A percentile compares a stretch with the other conserved stretches of the same genome.
Conservation (phyloP, 2,113 vertebrate species). For the Poeciliopsis occidentalis region DNA sequence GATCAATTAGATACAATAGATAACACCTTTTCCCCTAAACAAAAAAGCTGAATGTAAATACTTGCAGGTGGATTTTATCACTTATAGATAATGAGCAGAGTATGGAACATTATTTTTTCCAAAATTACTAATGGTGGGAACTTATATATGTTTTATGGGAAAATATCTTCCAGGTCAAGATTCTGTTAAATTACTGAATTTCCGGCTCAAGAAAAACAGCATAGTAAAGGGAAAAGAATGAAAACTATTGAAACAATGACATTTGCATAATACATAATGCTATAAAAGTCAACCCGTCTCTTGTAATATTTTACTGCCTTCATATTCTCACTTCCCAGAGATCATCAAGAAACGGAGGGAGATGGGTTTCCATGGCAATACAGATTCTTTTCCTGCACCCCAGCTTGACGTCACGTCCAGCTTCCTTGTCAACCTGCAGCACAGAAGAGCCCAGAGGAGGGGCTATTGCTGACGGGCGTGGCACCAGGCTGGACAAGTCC, state of each 20-base stretch:
- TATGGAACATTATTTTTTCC: too few relatives aligned
- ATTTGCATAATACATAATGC: neutral
- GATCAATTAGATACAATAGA: too few relatives aligned
- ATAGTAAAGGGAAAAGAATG: neutral
- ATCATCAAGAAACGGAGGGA: slow-evolving; percentile 63
- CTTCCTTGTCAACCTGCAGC: slow-evolving; percentile 64
- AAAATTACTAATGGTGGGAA: too few relatives aligned
- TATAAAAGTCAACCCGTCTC: neutral
- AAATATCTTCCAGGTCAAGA: neutral
- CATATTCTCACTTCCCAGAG: slow-evolving; percentile 54
- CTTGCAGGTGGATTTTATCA: too few relatives aligned
- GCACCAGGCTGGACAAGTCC: slow-evolving; percentile 6
- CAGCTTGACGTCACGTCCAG: slow-evolving; percentile 68
- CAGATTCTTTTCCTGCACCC: slow-evolving; percentile 44
- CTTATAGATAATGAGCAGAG: too few relatives aligned
- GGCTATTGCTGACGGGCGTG: slow-evolving; percentile 1
- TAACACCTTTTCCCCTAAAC: too few relatives aligned
- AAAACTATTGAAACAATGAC: neutral
- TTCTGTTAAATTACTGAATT: neutral
- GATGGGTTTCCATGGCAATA: slow-evolving; percentile 81
- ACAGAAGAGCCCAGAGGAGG: slow-evolving; percentile 24
- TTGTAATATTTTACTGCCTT: slow-evolving; percentile 27
- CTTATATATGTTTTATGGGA: neutral
- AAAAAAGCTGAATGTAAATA: too few relatives aligned
- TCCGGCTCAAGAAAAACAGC: neutral